Conservation (phyloP, 53 echinoderm and acorn worm species). For the Echinometra lucunter region DNA sequence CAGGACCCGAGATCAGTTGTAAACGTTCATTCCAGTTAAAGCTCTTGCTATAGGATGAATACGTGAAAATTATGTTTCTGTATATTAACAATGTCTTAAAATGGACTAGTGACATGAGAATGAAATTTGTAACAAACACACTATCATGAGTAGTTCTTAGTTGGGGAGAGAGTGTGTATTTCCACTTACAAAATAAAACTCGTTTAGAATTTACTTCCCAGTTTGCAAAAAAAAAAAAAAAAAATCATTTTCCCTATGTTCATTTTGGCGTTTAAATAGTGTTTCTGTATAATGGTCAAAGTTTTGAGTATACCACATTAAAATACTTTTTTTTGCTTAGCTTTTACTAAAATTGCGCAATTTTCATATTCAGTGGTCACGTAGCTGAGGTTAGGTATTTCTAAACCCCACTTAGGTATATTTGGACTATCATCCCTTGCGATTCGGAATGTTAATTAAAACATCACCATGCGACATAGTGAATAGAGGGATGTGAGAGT, state of each 20-base stretch:
- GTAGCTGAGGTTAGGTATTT: neutral
- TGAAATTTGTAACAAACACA: too few species aligned
- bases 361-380: neutral
- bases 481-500: neutral
- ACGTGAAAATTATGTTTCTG: neutral
- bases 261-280: neutral
- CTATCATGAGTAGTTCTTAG: too few species aligned
- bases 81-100: too few species aligned
- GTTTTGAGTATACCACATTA: neutral
- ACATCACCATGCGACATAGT: neutral
- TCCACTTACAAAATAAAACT: neutral
- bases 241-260: neutral
- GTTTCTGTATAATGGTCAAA: neutral
- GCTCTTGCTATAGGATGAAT: too few species aligned
- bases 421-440: neutral
- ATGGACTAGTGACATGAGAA: too few species aligned
- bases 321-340: neutral
- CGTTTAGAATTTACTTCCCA: neutral
- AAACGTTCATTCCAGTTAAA: too few species aligned
- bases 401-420: neutral
- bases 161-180: too few species aligned
- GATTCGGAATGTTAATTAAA: neutral
- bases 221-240: neutral
- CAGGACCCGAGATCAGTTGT: too few species aligned
- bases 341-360: neutral